Evolutionary conservation across 2,888 invertebrate genomes (phyloP), one percentile per base, ranked within the genome.

Genomic region (Mythimna lalbum): DNA sequence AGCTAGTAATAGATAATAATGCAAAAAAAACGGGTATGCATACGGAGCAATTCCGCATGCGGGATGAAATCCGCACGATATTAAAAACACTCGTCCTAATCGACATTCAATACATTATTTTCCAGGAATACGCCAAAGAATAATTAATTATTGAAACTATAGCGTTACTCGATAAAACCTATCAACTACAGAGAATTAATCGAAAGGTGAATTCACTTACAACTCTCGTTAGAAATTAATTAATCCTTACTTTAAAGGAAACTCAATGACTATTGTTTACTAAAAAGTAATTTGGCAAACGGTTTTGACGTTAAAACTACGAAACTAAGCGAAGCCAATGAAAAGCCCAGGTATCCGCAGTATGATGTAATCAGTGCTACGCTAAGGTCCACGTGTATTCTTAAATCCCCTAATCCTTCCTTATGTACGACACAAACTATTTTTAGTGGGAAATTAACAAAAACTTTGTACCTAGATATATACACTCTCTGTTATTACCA

Each of bases 351-450:
- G 23, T 56, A 55, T 36, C 75, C 79, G 75, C 78, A 75, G 63
- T 75, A 63, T 73, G 72, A 75, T 78, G 78, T 75, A 78, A 75
- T 50, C 73, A 59, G 10, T 21, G 12, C 63, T 61, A 56, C 60
- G 60, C 19, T 19, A 70, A 33, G 21, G 33, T 27, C 43, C 21
- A 53, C 69, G 43, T 67, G 50, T 27, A n/a, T 68, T 57, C 43
- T 12, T 52, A 36, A 76, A 47, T 33, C 19, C 17, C 4, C 14
- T 27, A 59, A 67, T 62, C 36, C n/a, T 43, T n/a, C n/a, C n/a
- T n/a, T n/a, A n/a, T n/a, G n/a, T 47, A 50, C 49, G 23, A 49
- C 43, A 73, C 43, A 50, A 21, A 14, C 19, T 47, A 47, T 55
- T 63, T 50, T 47, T 52, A 62, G 19, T 12, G 7, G 17, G 23